These are phyloP conservation scores for Tympanoctomys barrerae DNA, from an alignment of 2,797 vertebrate species.

Conservation along the genomic window DNA sequence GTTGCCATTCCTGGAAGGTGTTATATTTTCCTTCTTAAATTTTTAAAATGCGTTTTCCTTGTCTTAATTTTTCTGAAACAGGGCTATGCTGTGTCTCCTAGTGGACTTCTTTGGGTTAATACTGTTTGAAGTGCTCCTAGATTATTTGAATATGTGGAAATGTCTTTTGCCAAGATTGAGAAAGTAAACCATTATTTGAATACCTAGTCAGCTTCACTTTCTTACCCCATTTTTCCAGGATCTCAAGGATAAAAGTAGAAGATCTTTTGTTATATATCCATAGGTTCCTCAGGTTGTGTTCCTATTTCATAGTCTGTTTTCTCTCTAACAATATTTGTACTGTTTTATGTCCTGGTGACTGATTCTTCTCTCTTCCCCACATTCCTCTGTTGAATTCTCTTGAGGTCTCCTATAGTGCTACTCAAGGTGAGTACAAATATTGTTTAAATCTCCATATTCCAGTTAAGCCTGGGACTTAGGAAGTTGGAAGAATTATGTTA, in stretches of 20 bases:
- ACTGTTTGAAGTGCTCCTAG: background rate
- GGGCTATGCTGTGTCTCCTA: background rate
- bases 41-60: background rate
- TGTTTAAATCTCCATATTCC: background rate
- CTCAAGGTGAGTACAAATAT: background rate
- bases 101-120: background rate
- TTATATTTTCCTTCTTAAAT: too few relatives aligned
- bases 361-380: too few relatives aligned
- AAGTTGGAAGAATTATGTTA: too few relatives aligned
- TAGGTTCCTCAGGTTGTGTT: background rate
- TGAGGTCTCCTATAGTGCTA: background rate
- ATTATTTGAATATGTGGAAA: background rate
- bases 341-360: too few relatives aligned
- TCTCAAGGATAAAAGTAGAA: background rate
- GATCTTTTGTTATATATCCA: background rate
- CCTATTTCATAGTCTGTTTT: background rate
- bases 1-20: too few relatives aligned
- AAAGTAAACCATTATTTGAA: background rate
- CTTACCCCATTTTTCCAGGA: background rate
- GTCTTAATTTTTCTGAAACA: slow-evolving; percentile 17
- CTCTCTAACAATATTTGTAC: background rate
- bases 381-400: background rate
- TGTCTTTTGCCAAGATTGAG: background rate
- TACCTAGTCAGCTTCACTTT: background rate
- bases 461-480: background rate